phyloP scores from a whole-genome alignment of 1,140 invertebrate species.

The Bursaphelenchus mucronatus region DNA sequence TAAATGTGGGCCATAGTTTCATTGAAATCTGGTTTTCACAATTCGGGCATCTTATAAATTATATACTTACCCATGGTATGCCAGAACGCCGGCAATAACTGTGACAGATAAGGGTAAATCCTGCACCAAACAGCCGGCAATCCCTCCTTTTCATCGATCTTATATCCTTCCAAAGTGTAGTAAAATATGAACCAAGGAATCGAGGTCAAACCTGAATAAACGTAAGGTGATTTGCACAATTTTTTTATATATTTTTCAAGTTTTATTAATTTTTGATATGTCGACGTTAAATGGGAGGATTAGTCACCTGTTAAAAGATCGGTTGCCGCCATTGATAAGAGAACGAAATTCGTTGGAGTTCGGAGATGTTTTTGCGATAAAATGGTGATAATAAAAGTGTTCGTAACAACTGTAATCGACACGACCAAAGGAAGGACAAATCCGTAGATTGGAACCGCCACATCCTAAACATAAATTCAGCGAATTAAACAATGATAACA shows the following conservation, averaged over 20 bases:
- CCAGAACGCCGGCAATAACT: constrained; percentile 38
- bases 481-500: too few species aligned
- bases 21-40: too few species aligned
- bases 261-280: background rate
- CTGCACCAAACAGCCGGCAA: constrained; percentile 37
- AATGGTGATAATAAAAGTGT: constrained; percentile 76
- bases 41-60: too few species aligned
- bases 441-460: constrained; percentile 41
- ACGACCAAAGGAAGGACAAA: constrained; percentile 64
- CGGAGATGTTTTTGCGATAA: constrained; percentile 68
- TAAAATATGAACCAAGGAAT: constrained; percentile 48
- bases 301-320: constrained; percentile 74
- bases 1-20: too few species aligned
- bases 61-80: constrained; percentile 24
- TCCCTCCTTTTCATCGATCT: constrained; percentile 23
- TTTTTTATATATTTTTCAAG: background rate
- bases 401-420: constrained; percentile 77
- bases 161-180: constrained; percentile 43
- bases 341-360: constrained; percentile 69
- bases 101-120: constrained; percentile 33
- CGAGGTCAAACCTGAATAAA: constrained; percentile 26
- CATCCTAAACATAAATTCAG: constrained; percentile 4
- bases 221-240: background rate
- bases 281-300: background rate
- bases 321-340: constrained; percentile 78